Base-by-base conservation (phyloP, 92 coral and sea anemone genomes). In the Muricea muricata region DNA sequence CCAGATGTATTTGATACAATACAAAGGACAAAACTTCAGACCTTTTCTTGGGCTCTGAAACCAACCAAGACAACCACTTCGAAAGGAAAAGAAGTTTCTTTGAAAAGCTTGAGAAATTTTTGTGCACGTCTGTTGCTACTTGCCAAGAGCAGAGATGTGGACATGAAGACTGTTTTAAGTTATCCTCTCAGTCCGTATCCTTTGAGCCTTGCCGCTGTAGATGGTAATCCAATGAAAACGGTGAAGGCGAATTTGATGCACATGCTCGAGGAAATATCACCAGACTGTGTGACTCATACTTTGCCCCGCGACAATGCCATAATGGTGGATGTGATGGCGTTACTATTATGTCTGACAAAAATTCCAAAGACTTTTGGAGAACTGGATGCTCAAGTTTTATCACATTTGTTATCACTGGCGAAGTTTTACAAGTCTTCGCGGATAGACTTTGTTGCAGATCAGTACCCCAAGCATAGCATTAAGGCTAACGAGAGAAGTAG, bases 121-220 rank as follows among this genome's bases (percentile, higher is more conserved):
- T 61, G 70, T 15, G 70, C 70, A n/a, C 70, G 74, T 8, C 40
- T 67, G 2, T 6, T 67, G 47, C 74, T 67, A 2, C 74, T 67
- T 1, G 74, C 40, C 9, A n/a, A n/a, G n/a, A n/a, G n/a, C n/a
- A n/a, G n/a, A n/a, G n/a, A n/a, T n/a, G n/a, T n/a, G n/a, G n/a
- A n/a, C n/a, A n/a, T n/a, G n/a, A n/a, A n/a, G n/a, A n/a, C n/a
- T n/a, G n/a, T n/a, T n/a, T n/a, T n/a, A 67, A 41, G 11, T 42
- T 65, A 65, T 29, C 28, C 72, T 7, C 76, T 70, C 54, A 21
- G 76, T 17, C 76, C 76, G 76, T 70, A 70, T 70, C 76, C 76
- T 42, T 70, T 70, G 76, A 70, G 76, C 26, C 76, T 70, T 70
- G 76, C 76, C 9, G 39, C 76, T 70, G 76, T 70, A 42, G 76